Evolutionary conservation across 2,113 vertebrate genomes (phyloP).

Genomic region (Labrus mixtus): DNA sequence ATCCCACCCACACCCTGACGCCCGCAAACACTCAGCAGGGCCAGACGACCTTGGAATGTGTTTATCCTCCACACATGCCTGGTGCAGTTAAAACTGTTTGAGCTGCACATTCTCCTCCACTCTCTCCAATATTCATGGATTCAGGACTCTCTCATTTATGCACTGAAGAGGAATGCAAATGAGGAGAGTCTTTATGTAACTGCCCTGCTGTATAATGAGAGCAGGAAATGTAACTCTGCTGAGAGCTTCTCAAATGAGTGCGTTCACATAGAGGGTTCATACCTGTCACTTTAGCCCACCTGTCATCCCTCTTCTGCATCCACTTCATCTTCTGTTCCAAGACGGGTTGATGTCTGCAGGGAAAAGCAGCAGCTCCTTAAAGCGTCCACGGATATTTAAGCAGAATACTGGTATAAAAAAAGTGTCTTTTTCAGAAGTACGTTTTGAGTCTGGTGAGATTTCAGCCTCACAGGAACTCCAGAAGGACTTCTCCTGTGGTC

Average conservation of each 20-base stretch:
- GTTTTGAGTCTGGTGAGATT: too few species aligned
- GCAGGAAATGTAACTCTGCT: conserved; percentile 7
- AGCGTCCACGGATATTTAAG: too few species aligned
- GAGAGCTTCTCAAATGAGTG: conserved; percentile 6
- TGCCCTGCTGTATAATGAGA: conserved; percentile 40
- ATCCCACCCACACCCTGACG: conserved; percentile 21
- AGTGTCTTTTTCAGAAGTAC: too few species aligned
- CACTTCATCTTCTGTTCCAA: not conserved
- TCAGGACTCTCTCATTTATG: conserved; percentile 22
- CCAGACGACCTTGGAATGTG: conserved; percentile 32
- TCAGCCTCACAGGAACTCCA: too few species aligned
- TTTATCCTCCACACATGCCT: conserved; percentile 41
- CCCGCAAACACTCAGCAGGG: conserved; percentile 30
- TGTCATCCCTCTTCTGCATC: not conserved
- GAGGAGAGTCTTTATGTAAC: conserved; percentile 54
- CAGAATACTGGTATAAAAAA: too few species aligned
- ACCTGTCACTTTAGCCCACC: not conserved
- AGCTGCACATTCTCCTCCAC: conserved; percentile 16
- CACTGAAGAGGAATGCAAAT: conserved; percentile 39
- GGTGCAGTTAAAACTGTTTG: conserved; percentile 1
- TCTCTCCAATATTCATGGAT: conserved; percentile 9
- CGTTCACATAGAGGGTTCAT: not conserved
- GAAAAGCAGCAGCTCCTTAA: too few species aligned
- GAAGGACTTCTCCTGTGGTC: too few species aligned
- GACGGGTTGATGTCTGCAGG: too few species aligned